phyloP scores from a whole-genome alignment of 2,113 vertebrate genomes.

The Megaptera novaeangliae region DNA sequence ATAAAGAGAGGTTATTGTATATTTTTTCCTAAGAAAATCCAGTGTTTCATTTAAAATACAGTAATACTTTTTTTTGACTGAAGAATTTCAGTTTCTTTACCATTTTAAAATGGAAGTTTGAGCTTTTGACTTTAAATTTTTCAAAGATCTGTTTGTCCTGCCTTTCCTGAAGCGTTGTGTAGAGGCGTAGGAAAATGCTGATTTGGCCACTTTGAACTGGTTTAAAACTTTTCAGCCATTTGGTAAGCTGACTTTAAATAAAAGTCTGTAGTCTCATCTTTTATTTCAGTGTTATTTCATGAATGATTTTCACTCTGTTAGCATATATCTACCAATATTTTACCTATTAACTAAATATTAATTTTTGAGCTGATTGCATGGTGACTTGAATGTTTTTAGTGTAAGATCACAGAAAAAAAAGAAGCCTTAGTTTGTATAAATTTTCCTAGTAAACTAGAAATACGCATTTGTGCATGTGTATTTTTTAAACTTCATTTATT shows the following conservation, averaged over 20 bases:
- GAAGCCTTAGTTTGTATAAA: neutral
- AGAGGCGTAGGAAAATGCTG: neutral
- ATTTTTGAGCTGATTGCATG: neutral
- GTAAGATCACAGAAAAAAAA: neutral
- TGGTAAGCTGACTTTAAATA: neutral
- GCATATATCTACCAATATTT: neutral
- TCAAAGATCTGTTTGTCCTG: neutral
- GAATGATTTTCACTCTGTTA: neutral
- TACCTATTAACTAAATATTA: neutral
- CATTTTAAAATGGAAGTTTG: neutral
- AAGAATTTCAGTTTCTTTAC: neutral
- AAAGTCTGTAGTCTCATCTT: neutral
- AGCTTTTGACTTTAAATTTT: slow-evolving; percentile 1
- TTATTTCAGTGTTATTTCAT: neutral
- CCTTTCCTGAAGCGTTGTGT: neutral
- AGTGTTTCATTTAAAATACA: neutral
- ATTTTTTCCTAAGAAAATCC: neutral
- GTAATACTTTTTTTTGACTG: neutral
- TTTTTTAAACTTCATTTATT: slow-evolving; percentile 2
- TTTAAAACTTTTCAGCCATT: neutral
- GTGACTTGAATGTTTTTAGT: neutral
- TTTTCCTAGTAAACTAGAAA: neutral
- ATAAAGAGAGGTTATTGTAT: neutral
- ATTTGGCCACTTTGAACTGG: neutral
- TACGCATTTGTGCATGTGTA: neutral